Conservation (phyloP, 2,113 vertebrate genomes). For the Scomber colias region DNA sequence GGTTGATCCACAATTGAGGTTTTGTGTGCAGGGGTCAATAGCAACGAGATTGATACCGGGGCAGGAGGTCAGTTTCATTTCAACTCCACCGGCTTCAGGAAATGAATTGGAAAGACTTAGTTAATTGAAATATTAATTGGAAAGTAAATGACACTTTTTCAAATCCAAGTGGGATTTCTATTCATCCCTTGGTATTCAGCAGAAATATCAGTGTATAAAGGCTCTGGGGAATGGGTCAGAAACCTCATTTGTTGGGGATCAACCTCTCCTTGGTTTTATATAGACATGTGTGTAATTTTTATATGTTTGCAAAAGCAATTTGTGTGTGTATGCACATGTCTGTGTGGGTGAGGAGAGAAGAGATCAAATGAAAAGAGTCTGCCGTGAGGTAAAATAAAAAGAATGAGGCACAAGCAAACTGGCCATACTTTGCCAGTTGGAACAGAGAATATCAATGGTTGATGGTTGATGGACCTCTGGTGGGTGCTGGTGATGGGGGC, state of each 20-base stretch:
- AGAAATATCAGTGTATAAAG: constrained; percentile 38
- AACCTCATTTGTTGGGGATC: constrained; percentile 42
- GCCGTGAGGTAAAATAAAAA: constrained; percentile 23
- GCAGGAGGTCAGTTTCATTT: constrained; percentile 76
- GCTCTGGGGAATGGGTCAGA: constrained; percentile 33
- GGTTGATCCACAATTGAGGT: constrained; percentile 77
- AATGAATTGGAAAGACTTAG: constrained; percentile 71
- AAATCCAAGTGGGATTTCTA: constrained; percentile 59
- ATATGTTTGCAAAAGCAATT: constrained; percentile 5
- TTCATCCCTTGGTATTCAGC: constrained; percentile 46
- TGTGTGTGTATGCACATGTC: neutral
- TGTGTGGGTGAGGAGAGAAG: constrained; percentile 6
- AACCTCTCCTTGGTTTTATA: constrained; percentile 36
- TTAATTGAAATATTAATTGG: constrained; percentile 80
- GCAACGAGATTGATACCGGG: constrained; percentile 59
- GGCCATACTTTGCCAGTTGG: neutral
- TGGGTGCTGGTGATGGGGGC: constrained; percentile 27
- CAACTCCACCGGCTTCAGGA: constrained; percentile 44
- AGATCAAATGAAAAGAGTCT: constrained; percentile 17
- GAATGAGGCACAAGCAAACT: neutral
- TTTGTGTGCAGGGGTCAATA: constrained; percentile 70
- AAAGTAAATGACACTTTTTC: constrained; percentile 73
- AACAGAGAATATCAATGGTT: constrained; percentile 56
- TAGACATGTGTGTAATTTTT: constrained; percentile 10
- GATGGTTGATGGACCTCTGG: constrained; percentile 56